Conservation (phyloP, 2,797 vertebrate species). For the Oreortyx pictus region DNA sequence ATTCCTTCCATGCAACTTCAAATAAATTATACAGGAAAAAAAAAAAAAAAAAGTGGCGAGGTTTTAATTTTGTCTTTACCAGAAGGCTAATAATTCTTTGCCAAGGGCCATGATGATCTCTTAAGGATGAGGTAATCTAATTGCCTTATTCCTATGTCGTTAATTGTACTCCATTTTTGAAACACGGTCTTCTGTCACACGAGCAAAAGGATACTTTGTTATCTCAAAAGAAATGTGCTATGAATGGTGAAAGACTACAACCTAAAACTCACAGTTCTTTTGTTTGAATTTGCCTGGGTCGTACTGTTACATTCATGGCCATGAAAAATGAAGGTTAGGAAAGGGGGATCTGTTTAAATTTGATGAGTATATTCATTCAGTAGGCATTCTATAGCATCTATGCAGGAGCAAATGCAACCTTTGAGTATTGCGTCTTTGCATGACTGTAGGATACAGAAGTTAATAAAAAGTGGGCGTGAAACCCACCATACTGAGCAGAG, state of each 20-base stretch:
- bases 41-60: neutral
- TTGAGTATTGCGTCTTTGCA: neutral
- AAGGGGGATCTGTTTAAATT: neutral
- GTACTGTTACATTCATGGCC: neutral
- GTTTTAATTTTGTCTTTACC: constrained; percentile 51
- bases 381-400: neutral
- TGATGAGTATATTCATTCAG: neutral
- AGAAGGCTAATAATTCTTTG: constrained; percentile 51
- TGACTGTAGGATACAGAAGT: neutral
- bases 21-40: neutral
- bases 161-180: constrained; percentile 25
- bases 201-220: constrained; percentile 25
- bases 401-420: neutral
- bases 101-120: constrained; percentile 43
- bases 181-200: constrained; percentile 1
- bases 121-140: constrained; percentile 40
- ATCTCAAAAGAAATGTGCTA: constrained; percentile 13
- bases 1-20: neutral
- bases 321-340: neutral
- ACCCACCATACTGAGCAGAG: neutral
- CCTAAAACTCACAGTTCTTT: constrained; percentile 11
- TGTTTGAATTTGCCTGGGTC: constrained; percentile 1
- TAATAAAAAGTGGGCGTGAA: constrained; percentile 22
- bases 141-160: constrained; percentile 45
- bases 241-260: constrained; percentile 14